Conservation (phyloP, 2,797 vertebrate species). For the Coccyzus lansbergi region DNA sequence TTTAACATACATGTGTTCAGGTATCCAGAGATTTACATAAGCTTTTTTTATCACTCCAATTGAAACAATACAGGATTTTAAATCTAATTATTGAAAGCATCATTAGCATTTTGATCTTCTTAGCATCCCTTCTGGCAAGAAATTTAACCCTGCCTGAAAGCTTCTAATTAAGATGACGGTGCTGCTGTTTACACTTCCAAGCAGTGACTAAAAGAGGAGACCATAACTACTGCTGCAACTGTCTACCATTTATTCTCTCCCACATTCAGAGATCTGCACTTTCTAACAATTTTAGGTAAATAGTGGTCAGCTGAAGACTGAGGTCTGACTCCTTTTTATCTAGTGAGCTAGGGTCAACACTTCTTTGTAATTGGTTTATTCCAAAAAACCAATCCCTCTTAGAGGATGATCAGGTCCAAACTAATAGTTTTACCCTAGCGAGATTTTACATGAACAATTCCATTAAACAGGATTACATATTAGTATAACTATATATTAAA, state of each 20-base stretch:
- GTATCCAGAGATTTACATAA: neutral
- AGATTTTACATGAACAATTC: neutral
- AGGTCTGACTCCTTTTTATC: neutral
- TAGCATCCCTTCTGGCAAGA: conserved; percentile 9
- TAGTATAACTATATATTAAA: conserved; percentile 5
- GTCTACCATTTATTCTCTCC: neutral
- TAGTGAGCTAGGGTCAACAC: neutral
- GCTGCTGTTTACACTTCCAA: neutral
- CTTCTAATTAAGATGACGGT: conserved; percentile 18
- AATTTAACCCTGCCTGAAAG: conserved; percentile 20
- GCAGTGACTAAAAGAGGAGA: neutral
- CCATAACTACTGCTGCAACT: neutral
- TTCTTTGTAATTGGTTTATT: conserved; percentile 25
- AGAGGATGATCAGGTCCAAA: conserved; percentile 37
- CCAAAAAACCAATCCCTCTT: conserved; percentile 37
- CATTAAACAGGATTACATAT: conserved; percentile 42
- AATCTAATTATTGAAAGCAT: conserved; percentile 44
- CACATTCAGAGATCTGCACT: neutral
- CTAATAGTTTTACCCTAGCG: conserved; percentile 18
- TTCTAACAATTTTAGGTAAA: neutral
- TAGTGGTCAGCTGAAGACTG: neutral
- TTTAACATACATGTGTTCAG: neutral
- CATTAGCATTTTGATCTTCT: conserved; percentile 52
- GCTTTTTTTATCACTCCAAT: neutral
- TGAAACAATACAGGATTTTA: conserved; percentile 39